A percentile compares a stretch with the other conserved stretches of the same genome.
These are phyloP conservation scores for Sphenopsis melanotis DNA, from an alignment of 2,797 vertebrate species.

Conservation along the genomic window DNA sequence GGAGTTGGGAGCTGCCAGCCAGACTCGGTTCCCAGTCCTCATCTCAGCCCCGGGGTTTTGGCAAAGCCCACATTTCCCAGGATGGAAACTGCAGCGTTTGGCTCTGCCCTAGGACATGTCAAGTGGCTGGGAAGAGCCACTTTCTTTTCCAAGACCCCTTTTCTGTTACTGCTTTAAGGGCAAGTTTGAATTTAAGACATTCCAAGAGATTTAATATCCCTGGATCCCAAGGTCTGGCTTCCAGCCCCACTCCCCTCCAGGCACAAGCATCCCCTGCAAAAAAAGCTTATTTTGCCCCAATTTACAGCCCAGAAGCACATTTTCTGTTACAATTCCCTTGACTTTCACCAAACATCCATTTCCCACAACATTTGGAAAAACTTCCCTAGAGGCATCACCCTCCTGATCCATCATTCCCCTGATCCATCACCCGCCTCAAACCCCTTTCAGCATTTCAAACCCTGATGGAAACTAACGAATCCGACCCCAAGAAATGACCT, in stretches of 20 bases:
- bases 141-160: not conserved
- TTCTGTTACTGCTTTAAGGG: not conserved
- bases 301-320: not conserved
- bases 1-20: constrained; percentile 23
- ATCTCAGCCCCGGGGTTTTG: not conserved
- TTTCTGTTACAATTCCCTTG: not conserved
- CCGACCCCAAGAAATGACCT: not conserved
- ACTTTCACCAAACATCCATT: not conserved
- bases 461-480: fast-evolving
- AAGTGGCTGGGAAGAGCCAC: not conserved
- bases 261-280: not conserved
- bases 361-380: not conserved
- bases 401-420: fast-evolving
- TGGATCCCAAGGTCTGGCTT: not conserved
- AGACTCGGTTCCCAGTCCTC: not conserved
- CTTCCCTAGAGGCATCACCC: not conserved
- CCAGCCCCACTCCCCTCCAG: not conserved
- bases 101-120: fast-evolving
- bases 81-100: fast-evolving
- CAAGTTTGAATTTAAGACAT: not conserved
- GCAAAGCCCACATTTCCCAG: not conserved
- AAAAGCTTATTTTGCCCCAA: not conserved
- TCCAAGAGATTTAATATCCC: not conserved
- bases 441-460: not conserved
- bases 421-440: not conserved